Percentiles rank a stretch among this genome's conserved stretches.
phyloP scores from a whole-genome alignment of 2,888 invertebrate species.

The Euspilapteryx auroguttella region DNA sequence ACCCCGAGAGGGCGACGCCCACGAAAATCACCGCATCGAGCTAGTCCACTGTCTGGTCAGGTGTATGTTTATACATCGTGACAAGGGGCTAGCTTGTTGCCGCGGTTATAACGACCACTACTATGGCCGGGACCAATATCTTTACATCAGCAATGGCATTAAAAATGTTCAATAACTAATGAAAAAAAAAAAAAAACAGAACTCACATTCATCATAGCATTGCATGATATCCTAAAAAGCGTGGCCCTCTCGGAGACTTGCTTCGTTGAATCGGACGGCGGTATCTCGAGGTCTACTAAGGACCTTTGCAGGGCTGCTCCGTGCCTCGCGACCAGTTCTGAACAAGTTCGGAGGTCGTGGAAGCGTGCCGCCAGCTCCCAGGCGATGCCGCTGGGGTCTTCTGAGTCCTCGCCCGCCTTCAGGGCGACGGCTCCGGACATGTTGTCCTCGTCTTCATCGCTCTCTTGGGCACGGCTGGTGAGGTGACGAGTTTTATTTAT shows the following conservation, averaged over 20 bases:
- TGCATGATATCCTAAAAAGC: constrained; percentile 93
- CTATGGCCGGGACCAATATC: too few relatives aligned
- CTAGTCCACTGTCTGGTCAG: too few relatives aligned
- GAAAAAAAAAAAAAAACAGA: too few relatives aligned
- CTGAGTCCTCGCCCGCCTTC: constrained; percentile 52
- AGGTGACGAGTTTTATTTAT: too few relatives aligned
- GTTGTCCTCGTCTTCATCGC: constrained; percentile 75
- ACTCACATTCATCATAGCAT: constrained; percentile 91
- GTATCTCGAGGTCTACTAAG: constrained; percentile 75
- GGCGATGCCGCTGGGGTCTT: constrained; percentile 64
- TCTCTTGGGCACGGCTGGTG: constrained; percentile 67
- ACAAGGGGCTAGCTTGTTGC: neutral
- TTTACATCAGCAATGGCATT: too few relatives aligned
- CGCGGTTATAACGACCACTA: too few relatives aligned
- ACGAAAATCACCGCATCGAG: too few relatives aligned
- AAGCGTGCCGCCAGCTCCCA: constrained; percentile 76
- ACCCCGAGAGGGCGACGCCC: too few relatives aligned
- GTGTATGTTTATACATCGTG: neutral
- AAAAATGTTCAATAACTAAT: too few relatives aligned
- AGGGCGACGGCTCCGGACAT: constrained; percentile 43
- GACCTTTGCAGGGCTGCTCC: constrained; percentile 82
- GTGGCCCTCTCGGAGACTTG: constrained; percentile 92
- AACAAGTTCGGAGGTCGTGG: constrained; percentile 89
- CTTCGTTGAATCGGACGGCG: constrained; percentile 77
- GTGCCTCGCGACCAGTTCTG: constrained; percentile 87